These are phyloP conservation scores for Hydroisotoma schaefferi DNA, from an alignment of 2,888 invertebrate species.

Conservation along the genomic window DNA sequence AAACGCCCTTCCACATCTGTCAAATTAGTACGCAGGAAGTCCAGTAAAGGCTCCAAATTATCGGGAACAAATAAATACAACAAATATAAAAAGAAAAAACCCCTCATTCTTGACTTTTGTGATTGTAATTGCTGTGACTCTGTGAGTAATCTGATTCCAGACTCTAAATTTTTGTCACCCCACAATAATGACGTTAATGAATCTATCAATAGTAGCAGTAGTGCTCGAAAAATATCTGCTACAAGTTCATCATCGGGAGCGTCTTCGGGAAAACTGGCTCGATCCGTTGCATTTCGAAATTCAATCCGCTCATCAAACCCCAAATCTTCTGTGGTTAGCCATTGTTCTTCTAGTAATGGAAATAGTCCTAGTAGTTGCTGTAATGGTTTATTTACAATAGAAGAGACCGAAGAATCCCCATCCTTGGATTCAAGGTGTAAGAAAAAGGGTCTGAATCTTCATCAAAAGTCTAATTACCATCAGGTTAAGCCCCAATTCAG, in stretches of 20 bases:
- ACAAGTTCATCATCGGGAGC: constrained; percentile 7
- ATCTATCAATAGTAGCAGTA: neutral
- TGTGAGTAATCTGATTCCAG: neutral
- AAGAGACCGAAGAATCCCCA: constrained; percentile 14
- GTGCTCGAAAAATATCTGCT: neutral
- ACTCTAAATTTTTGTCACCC: neutral
- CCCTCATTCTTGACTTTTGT: constrained; percentile 40
- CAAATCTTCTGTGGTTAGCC: neutral
- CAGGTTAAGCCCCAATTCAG: neutral
- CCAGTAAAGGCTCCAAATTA: constrained; percentile 19
- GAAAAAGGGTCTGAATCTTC: no score
- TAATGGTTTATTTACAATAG: constrained; percentile 20
- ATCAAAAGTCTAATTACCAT: neutral
- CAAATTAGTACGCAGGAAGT: constrained; percentile 30
- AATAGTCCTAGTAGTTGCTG: neutral
- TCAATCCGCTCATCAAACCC: constrained; percentile 1
- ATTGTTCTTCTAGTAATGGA: neutral
- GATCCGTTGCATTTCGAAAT: constrained; percentile 9
- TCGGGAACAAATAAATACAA: constrained; percentile 8
- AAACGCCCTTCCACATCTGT: constrained; percentile 7
- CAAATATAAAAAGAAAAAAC: constrained; percentile 22
- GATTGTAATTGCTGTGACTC: constrained; percentile 39
- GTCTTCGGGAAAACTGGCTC: neutral
- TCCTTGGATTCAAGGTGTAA: neutral
- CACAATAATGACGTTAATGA: neutral